Conservation (phyloP, 2,888 invertebrate species). For the Cerceris rybyensis region DNA sequence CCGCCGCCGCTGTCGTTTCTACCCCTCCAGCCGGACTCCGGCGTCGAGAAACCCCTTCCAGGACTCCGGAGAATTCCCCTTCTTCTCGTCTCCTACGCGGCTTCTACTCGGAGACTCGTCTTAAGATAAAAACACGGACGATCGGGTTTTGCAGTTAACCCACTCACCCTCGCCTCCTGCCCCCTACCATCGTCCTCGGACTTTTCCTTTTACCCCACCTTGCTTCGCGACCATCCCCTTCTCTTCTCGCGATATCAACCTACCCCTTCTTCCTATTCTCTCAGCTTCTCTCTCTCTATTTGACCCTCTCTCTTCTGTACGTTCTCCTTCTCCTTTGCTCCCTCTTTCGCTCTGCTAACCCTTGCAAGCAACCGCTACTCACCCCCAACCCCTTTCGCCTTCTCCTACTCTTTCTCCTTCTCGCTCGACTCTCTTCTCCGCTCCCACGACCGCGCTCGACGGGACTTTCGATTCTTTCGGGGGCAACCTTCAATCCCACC, state of each 20-base stretch:
- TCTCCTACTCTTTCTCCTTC: constrained; percentile 21
- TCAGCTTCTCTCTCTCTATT: constrained; percentile 20
- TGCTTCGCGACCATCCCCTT: constrained; percentile 55
- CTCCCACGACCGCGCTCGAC: constrained; percentile 49
- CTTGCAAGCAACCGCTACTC: constrained; percentile 62
- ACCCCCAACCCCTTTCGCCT: constrained; percentile 42
- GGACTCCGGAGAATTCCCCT: constrained; percentile 51
- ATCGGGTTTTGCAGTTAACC: constrained; percentile 80
- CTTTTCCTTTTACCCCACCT: constrained; percentile 58
- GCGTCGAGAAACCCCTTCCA: constrained; percentile 64
- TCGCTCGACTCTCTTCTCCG: constrained; percentile 45
- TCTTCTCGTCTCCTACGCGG: constrained; percentile 61
- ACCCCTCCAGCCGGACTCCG: constrained; percentile 57
- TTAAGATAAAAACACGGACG: constrained; percentile 81
- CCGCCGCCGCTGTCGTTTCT: constrained; percentile 53
- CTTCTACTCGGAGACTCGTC: constrained; percentile 70
- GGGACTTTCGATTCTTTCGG: constrained; percentile 74
- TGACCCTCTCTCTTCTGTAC: constrained; percentile 21
- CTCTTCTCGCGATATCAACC: constrained; percentile 18
- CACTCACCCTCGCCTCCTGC: constrained; percentile 69
- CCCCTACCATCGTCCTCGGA: constrained; percentile 47
- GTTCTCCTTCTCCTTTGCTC: constrained; percentile 38
- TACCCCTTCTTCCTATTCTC: constrained; percentile 31
- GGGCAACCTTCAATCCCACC: constrained; percentile 72
- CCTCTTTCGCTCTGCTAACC: constrained; percentile 47